phyloP scores from a whole-genome alignment of 1,140 invertebrate genomes.

The Rhagoletis zephyria region DNA sequence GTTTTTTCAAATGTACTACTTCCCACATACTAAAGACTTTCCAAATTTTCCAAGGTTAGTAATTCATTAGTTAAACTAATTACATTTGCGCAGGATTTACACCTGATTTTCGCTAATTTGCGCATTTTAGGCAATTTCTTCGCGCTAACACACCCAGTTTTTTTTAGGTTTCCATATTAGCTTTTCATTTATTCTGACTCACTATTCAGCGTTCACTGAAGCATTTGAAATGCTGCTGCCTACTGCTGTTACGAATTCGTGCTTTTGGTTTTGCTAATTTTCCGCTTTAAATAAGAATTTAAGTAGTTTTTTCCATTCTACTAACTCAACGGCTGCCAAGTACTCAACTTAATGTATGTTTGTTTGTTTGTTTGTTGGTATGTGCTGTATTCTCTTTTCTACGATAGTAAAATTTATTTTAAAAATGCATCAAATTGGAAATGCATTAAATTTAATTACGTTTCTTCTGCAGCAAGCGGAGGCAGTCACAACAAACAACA shows the following conservation, averaged over 20 bases:
- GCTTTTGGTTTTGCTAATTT: conserved; percentile 46
- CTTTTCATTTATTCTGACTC: too few species aligned
- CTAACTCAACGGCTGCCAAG: too few species aligned
- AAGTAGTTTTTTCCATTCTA: not conserved
- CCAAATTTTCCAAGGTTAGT: not conserved
- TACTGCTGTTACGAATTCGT: not conserved
- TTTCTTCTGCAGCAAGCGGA: conserved; percentile 22
- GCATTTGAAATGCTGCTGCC: not conserved
- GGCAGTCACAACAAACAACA: not conserved
- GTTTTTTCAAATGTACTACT: too few species aligned
- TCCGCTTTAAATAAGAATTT: conserved; percentile 51
- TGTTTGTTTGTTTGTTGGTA: not conserved
- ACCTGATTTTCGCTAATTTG: conserved; percentile 1
- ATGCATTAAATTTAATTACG: conserved; percentile 55
- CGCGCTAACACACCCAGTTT: not conserved
- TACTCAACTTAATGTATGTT: not conserved
- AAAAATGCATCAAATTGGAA: conserved; percentile 54
- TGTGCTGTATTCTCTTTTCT: not conserved
- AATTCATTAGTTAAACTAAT: conserved; percentile 2
- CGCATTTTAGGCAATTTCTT: not conserved
- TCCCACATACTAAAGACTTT: too few species aligned
- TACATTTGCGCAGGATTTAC: conserved; percentile 9
- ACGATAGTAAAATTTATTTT: conserved; percentile 46
- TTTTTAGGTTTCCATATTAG: not conserved
- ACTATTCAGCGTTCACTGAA: not conserved